These are phyloP conservation scores for Drosophila miranda DNA, from an alignment of 1,140 invertebrate genomes.

Conservation along the genomic window DNA sequence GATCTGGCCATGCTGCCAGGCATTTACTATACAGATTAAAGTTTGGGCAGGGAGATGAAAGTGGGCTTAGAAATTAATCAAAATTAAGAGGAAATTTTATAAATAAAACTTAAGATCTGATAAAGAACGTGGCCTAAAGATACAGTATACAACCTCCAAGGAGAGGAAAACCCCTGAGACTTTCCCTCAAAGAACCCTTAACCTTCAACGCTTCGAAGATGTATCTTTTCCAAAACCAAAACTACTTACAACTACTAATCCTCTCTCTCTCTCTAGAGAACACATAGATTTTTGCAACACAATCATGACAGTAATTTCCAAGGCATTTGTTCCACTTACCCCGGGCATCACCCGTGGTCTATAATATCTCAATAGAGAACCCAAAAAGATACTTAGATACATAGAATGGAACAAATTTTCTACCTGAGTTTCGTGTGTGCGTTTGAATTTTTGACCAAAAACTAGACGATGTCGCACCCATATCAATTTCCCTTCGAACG, in stretches of 20 bases:
- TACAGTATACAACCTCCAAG: no score
- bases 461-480: slow-evolving; percentile 59
- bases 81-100: no score
- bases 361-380: slow-evolving; percentile 51
- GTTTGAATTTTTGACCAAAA: slow-evolving; percentile 18
- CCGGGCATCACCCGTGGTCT: slow-evolving; percentile 34
- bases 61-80: no score
- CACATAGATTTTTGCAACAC: slow-evolving; percentile 39
- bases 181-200: no score
- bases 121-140: no score
- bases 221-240: no score
- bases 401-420: background rate
- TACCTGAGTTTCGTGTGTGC: slow-evolving; percentile 39
- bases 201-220: background rate
- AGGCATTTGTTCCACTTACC: slow-evolving; percentile 57
- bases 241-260: no score
- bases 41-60: background rate
- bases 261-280: no score
- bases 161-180: no score
- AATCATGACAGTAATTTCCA: slow-evolving; percentile 32
- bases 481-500: slow-evolving; percentile 62
- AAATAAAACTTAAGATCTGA: no score
- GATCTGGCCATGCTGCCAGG: slow-evolving; percentile 14
- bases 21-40: slow-evolving; percentile 35
- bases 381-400: background rate